Percentiles rank a stretch among this genome's conserved stretches.
Evolutionary conservation across 37 sponge, comb jelly and placozoan species (phyloP).

Genomic region (Eunapius fragilis): DNA sequence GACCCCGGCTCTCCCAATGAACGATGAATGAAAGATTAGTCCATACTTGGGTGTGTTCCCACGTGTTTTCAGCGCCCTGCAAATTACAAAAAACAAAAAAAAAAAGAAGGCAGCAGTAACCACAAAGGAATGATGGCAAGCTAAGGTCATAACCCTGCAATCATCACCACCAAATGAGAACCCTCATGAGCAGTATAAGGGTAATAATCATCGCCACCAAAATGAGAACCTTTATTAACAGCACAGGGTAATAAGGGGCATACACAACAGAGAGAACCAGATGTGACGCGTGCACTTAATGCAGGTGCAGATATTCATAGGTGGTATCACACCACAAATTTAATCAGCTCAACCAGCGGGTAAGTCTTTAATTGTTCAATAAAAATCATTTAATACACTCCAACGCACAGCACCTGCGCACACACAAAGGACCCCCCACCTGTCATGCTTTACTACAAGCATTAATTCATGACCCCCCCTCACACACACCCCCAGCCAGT

Average conservation of each 20-base stretch:
- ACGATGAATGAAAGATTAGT: slow-evolving; percentile 96
- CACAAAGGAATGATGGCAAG: no score
- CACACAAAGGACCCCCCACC: not conserved
- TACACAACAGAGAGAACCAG: not conserved
- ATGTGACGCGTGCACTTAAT: not conserved
- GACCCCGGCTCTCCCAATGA: slow-evolving; percentile 93
- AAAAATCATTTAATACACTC: not conserved
- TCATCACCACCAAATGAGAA: no score
- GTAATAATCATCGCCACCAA: no score
- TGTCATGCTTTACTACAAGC: not conserved
- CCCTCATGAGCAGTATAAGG: no score
- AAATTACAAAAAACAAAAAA: not conserved
- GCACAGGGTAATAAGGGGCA: no score
- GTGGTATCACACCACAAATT: not conserved
- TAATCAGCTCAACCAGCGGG: not conserved
- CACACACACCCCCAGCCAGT: not conserved
- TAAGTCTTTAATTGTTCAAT: not conserved
- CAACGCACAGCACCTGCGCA: not conserved
- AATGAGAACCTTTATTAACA: not conserved
- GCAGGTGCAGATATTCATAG: not conserved
- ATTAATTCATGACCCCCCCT: not conserved
- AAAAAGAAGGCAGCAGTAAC: not conserved
- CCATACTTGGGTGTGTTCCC: slow-evolving; percentile 99
- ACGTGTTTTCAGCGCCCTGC: slow-evolving; percentile 95
- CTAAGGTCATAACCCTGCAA: no score